Base-by-base conservation (phyloP, 2,888 invertebrate species). In the Apodemia hepburni region DNA sequence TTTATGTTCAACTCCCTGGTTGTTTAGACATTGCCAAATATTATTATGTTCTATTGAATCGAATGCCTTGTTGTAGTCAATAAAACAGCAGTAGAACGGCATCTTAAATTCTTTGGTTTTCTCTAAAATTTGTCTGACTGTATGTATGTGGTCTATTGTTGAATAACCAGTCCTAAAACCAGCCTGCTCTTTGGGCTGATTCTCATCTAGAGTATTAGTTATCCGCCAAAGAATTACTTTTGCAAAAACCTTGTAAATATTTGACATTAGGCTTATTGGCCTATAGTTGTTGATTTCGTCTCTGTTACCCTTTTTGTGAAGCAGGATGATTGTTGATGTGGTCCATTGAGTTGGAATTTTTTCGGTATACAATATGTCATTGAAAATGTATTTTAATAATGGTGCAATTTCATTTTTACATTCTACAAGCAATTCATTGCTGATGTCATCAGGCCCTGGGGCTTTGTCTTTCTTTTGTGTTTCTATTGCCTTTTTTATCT, bases 381-480 rank as follows among this genome's bases (percentile, higher is more conserved):
- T 65, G 35, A 64, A 66, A 7, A 66, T 61, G 38, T 58, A 18
- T 60, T 6, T 61, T 9, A 65, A 59, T 9, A 59, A 8, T 57
- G 59, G 54, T 57, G 57, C 54, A 47, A 64, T 42, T 3, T 51
- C 18, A 29, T 49, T 29, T 54, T 33, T 64, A 35, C 59, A 59
- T 7, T 58, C 45, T 15, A 59, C 9, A 54, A 64, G 35, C 11
- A 64, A 38, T 54, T 59, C 61, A 35, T 15, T 49, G 18, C 15
- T 49, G 15, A 17, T 49, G 12, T 15, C 49, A 49, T 65, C 61
- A 8, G 65, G 61, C 0, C 58, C 65, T 9, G 61, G 63, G 11
- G 60, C 61, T 61, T 65, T 65, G 15, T 60, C 62, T 58, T 59
- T 54, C 42, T 64, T 65, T 57, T 65, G 65, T 49, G 62, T 58